Base-by-base conservation (phyloP, 2,888 invertebrate genomes). In the Ethmia dodecea region DNA sequence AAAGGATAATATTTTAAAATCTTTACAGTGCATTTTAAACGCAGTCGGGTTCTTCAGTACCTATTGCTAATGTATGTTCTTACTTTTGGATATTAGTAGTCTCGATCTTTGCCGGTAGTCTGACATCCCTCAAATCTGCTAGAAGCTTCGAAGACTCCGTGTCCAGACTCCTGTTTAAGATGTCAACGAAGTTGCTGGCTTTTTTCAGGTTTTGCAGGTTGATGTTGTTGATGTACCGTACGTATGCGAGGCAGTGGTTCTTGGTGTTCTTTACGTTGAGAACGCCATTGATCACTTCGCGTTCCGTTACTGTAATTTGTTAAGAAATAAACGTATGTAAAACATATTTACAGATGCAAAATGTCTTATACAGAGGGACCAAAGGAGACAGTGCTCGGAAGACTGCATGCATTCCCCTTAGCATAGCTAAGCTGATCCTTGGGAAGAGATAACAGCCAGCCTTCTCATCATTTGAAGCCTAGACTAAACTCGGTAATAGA, bases 281-380 rank as follows among this genome's bases (percentile, higher is more conserved):
- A 3, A 99, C 89, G 0, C 99, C 99, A 60, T 98, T 96, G 51
- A 98, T 97, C 0, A 99, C 97, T 84, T 99, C 99, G 28, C 98
- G 88, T 84, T 99, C 99, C 1, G 99, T 99, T 13, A 99, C 99
- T 97, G 74, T 22, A 64, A 69, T 28, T n/a, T n/a, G 15, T 8
- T 8, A 22, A 27, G 12, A 28, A 16, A 31, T 14, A 8, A 24
- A 10, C 9, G 1, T 9, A 8, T 2, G 9, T 2, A 0, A 14
- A 27, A 20, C 9, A 25, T 32, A 9, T 3, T 20, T n/a, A 8
- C 8, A 22, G 22, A 22, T 22, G 18, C 22, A n/a, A n/a, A n/a
- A n/a, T n/a, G n/a, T n/a, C n/a, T n/a, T n/a, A n/a, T n/a, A n/a
- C n/a, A n/a, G n/a, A n/a, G n/a, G n/a, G n/a, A n/a, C n/a, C n/a